These are phyloP conservation scores for Sarcoramphus papa DNA, from an alignment of 2,797 vertebrate genomes.

Conservation along the genomic window DNA sequence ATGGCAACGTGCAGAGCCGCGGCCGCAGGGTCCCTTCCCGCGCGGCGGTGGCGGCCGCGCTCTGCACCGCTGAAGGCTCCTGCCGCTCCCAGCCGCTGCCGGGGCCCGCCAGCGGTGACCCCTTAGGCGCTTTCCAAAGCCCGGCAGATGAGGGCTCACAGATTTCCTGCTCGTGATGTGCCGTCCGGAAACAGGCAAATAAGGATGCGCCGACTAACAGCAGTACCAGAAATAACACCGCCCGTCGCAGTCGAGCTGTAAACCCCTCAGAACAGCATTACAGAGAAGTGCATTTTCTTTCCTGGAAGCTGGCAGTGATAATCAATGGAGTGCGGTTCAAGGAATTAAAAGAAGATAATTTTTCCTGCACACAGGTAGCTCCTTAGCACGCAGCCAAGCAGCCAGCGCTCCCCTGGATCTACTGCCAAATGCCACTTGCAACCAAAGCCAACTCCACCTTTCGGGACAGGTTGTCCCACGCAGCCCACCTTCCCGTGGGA, in stretches of 20 bases:
- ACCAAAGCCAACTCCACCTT: neutral
- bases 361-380: neutral
- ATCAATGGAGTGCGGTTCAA: neutral
- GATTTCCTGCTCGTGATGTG: neutral
- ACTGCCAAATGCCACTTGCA: neutral
- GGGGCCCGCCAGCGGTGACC: neutral
- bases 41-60: neutral
- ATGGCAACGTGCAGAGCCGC: neutral
- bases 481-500: neutral
- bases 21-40: neutral
- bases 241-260: neutral
- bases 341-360: neutral
- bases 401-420: neutral
- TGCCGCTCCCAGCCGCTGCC: neutral
- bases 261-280: neutral
- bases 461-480: neutral
- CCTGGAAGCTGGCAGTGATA: constrained; percentile 1
- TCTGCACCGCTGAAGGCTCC: neutral
- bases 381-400: neutral
- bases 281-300: neutral
- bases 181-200: neutral
- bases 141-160: neutral
- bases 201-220: neutral
- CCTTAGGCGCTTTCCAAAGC: neutral
- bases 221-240: neutral